phyloP scores from a whole-genome alignment of 2,797 vertebrate genomes.

The Centroberyx gerrardi region DNA sequence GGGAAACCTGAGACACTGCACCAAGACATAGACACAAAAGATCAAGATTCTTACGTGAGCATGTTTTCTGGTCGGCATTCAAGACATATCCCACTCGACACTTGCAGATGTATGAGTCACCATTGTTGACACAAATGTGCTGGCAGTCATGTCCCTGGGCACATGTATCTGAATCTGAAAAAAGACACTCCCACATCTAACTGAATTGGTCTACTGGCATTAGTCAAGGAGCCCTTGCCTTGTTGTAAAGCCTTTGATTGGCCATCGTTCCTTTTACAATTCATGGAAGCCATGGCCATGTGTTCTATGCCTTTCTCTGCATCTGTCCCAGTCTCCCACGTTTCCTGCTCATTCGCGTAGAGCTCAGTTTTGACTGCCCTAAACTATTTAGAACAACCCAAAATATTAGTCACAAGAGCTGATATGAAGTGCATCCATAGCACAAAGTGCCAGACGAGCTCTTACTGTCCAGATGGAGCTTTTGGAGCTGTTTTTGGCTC shows the following conservation, averaged over 20 bases:
- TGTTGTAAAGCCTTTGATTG: too few species aligned
- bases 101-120: slow-evolving; percentile 76
- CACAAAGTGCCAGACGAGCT: too few species aligned
- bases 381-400: slow-evolving; percentile 47
- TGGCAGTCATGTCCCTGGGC: slow-evolving; percentile 82
- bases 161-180: slow-evolving; percentile 76
- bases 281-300: background rate
- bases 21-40: background rate
- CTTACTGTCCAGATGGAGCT: background rate
- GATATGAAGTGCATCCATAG: too few species aligned
- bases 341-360: slow-evolving; percentile 35
- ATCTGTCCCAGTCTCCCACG: slow-evolving; percentile 16
- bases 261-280: background rate
- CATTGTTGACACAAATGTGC: slow-evolving; percentile 80
- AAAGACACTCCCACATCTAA: slow-evolving; percentile 32
- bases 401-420: slow-evolving; percentile 22
- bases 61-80: slow-evolving; percentile 83
- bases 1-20: background rate
- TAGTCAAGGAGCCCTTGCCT: background rate
- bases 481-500: too few species aligned
- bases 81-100: slow-evolving; percentile 83
- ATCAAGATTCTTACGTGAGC: slow-evolving; percentile 78
- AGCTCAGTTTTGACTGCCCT: slow-evolving; percentile 12
- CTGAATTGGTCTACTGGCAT: background rate
- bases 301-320: background rate